Evolutionary conservation across 2,888 invertebrate genomes (phyloP), one percentile per base, ranked within the genome.

Genomic region (Erebia ligea): DNA sequence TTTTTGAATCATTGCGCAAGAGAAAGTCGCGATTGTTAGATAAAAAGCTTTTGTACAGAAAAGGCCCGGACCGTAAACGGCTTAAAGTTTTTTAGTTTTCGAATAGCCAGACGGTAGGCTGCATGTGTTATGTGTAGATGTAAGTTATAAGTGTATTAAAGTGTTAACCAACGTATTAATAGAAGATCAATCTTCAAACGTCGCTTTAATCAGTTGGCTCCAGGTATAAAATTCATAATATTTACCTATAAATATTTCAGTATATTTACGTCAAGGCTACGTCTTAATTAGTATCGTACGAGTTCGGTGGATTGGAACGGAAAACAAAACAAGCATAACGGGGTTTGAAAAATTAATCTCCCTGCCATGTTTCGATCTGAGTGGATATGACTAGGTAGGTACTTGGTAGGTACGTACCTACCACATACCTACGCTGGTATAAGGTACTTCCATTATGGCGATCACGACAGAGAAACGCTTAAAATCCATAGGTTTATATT

Each of bases 1-100:
- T 88, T 61, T 88, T 88, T 86, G 83, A 84, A 81, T 84, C 85
- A 87, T 88, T 88, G 86, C 86, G 82, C 78, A 76, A 79, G 89
- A 88, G 92, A 92, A 90, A 92, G 92, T 88, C 81, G 82, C 84
- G 79, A 84, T 86, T 87, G 87, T 87, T 84, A 78, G 79, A 82
- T 84, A 85, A 87, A 89, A 89, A 87, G 80, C 80, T 80, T 83
- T 88, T 84, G 82, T 90, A 86, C 88, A 86, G 83, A 80, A 84
- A 89, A 84, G 83, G 84, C 84, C 79, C 79, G 78, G 78, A 73
- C 81, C 79, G 78, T 81, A 84, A 86, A 86, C 85, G 86, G 86
- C 81, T 86, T 84, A 79, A 82, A 80, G 80, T 87, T 89, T 89
- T 90, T 91, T 81, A 91, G 91, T 91, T 84, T 85, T 80, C 79